Evolutionary conservation across 2,797 vertebrate species (phyloP), one percentile per base, ranked within the genome.

Genomic region (Chelmon rostratus): DNA sequence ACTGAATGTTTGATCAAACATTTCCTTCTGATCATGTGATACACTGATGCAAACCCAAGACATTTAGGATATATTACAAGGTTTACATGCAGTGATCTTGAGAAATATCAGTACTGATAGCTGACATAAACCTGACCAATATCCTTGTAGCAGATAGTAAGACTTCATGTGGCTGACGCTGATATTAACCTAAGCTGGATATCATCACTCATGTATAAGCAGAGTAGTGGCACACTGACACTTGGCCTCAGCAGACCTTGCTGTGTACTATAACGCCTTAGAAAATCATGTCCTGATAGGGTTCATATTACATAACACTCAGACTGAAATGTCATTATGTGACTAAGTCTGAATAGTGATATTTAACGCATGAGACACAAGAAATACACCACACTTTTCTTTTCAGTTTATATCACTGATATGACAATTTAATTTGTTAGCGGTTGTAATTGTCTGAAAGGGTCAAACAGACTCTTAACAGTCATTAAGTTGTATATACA

Each of bases 401-500:
- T 50, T 35, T 70, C 21, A 47, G 52, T 84, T 89, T 81, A 67
- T 28, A 76, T 67, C 5, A 73, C 4, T 37, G 12, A 57, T 64
- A 33, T 31, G 44, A 77, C 54, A 76, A 16, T 35, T 46, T 40
- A 2, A 76, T 58, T 59, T 46, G 18, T 73, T 50, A n/a, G 11
- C 63, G 50, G 68, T 47, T 66, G 37, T 40, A 38, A 54, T 64
- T 0, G 2, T 65, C 21, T 54, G 42, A 71, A 67, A 62, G 46
- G 79, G 62, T 79, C 64, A 38, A 65, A 53, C 19, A 38, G 54
- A 37, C 40, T 69, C 10, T 73, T 46, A 35, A 19, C 33, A 65
- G 75, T 66, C 64, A 59, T 68, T 10, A 35, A 16, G 33, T 76
- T 53, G 10, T 83, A 77, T 88, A 73, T 87, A 89, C 72, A 91